Evolutionary conservation across 2,888 invertebrate species (phyloP).

Genomic region (Lycocerus yunnanus): DNA sequence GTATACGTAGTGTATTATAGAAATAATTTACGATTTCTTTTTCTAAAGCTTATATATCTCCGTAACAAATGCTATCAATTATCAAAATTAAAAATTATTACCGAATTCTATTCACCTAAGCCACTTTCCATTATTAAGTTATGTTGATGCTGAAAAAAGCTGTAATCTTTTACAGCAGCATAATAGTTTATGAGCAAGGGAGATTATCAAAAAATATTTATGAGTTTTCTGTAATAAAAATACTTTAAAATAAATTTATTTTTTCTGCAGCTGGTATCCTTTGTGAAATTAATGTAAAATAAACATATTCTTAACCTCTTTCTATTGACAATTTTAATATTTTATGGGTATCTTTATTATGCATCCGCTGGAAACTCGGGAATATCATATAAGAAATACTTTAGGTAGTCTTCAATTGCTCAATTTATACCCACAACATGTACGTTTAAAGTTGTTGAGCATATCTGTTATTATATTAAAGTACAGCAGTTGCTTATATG

Average conservation of each 20-base stretch:
- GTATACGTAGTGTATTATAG: not conserved
- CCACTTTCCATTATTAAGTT: not conserved
- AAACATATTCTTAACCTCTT: not conserved
- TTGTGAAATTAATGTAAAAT: not conserved
- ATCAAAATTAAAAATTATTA: not conserved
- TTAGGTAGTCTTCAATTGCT: constrained; percentile 11
- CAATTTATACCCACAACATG: constrained; percentile 23
- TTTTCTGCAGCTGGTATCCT: not conserved
- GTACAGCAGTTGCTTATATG: constrained; percentile 10
- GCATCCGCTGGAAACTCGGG: not conserved
- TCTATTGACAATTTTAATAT: not conserved
- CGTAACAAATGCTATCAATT: not conserved
- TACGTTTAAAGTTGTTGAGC: constrained; percentile 17
- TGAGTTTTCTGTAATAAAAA: not conserved
- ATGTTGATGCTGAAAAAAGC: not conserved
- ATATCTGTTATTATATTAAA: constrained; percentile 7
- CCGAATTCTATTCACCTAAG: not conserved
- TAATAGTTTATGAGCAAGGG: not conserved
- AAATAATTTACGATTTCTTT: not conserved
- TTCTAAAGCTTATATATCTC: not conserved
- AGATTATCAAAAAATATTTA: not conserved
- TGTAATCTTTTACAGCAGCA: not conserved
- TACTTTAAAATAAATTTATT: not conserved
- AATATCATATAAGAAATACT: not conserved
- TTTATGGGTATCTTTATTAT: not conserved